Conservation (phyloP, 2,888 invertebrate genomes). For the Spisula subtruncata region DNA sequence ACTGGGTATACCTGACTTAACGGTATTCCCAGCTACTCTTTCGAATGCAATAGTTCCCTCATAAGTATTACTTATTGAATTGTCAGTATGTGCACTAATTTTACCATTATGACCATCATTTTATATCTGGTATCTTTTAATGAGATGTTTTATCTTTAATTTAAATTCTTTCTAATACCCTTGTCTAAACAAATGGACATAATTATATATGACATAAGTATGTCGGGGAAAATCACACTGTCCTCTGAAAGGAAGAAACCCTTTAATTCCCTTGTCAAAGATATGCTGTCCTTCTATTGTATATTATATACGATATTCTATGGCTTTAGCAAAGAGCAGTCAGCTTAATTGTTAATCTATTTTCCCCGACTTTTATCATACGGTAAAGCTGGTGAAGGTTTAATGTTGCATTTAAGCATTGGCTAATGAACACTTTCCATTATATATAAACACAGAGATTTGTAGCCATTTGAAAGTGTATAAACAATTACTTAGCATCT, state of each 20-base stretch:
- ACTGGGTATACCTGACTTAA: too few relatives aligned
- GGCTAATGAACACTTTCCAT: conserved; percentile 43
- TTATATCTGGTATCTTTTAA: too few relatives aligned
- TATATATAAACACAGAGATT: conserved; percentile 58
- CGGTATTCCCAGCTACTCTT: too few relatives aligned
- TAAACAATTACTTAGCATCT: conserved; percentile 52
- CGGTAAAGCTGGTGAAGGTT: conserved; percentile 21
- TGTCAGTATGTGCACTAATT: too few relatives aligned
- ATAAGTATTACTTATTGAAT: too few relatives aligned
- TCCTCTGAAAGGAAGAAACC: conserved; percentile 15
- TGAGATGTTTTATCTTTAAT: too few relatives aligned
- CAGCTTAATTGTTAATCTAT: conserved; percentile 46
- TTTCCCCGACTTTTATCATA: conserved; percentile 41
- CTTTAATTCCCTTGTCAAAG: conserved; percentile 22
- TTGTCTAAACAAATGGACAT: background rate
- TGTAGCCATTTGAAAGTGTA: conserved; percentile 54
- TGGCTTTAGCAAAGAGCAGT: conserved; percentile 6
- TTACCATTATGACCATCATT: too few relatives aligned
- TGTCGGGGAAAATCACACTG: background rate
- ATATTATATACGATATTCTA: background rate
- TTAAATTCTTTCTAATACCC: background rate
- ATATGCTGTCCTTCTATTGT: background rate
- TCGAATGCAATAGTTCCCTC: too few relatives aligned
- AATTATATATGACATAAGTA: background rate
- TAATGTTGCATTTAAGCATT: conserved; percentile 48